Conservation (phyloP, 2,888 invertebrate species). For the Thyatira batis region DNA sequence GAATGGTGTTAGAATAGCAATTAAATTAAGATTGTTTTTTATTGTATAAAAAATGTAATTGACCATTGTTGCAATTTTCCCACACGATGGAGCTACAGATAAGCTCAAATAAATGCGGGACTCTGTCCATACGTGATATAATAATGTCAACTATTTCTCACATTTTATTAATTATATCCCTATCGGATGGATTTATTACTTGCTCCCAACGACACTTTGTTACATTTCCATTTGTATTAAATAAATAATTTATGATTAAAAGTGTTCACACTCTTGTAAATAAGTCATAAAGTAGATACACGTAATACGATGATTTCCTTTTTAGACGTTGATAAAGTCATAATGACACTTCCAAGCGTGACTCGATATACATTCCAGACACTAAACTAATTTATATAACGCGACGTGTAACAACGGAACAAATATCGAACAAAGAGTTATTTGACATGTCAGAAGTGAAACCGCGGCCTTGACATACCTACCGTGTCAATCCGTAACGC, state of each 20-base stretch:
- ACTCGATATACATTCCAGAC: constrained; percentile 57
- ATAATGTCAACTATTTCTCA: constrained; percentile 73
- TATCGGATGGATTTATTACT: constrained; percentile 44
- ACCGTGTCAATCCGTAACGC: constrained; percentile 56
- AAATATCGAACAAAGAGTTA: constrained; percentile 51
- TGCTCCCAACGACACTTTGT: constrained; percentile 28
- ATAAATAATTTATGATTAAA: constrained; percentile 29
- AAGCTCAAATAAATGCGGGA: constrained; percentile 37
- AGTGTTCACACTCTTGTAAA: constrained; percentile 49
- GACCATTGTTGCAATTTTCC: constrained; percentile 18
- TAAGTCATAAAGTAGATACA: constrained; percentile 35
- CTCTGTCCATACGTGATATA: constrained; percentile 38
- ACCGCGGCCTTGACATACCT: constrained; percentile 65
- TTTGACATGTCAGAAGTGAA: constrained; percentile 60
- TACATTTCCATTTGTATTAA: constrained; percentile 29
- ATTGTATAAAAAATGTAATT: not conserved
- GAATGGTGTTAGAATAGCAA: not conserved
- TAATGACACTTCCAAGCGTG: constrained; percentile 35
- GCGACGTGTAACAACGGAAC: constrained; percentile 38
- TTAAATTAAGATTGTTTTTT: not conserved
- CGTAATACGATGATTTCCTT: constrained; percentile 33
- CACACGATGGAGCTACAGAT: constrained; percentile 18
- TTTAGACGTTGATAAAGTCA: constrained; percentile 20
- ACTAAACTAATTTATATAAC: constrained; percentile 52
- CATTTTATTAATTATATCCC: constrained; percentile 60